phyloP scores from a whole-genome alignment of 2,888 invertebrate species.

The Eutolmus rufibarbis region DNA sequence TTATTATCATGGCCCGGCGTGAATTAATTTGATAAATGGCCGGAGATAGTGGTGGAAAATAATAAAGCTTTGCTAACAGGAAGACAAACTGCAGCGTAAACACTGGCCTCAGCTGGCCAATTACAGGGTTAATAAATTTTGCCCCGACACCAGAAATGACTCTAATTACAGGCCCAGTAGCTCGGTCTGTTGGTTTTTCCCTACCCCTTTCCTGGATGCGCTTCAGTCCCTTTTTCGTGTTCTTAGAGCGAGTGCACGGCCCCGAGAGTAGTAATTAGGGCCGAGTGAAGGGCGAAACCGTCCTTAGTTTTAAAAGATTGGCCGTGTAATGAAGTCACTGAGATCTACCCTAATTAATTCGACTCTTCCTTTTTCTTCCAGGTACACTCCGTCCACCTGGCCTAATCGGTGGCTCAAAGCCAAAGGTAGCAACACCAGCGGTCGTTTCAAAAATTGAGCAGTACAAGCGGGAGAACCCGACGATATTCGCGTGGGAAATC shows the following conservation, averaged over 20 bases:
- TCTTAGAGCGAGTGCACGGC: not conserved
- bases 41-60: slow-evolving; percentile 20
- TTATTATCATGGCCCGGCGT: not conserved
- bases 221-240: not conserved
- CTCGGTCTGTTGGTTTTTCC: slow-evolving; percentile 34
- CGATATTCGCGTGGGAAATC: slow-evolving; percentile 99
- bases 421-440: slow-evolving; percentile 96
- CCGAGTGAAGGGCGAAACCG: not conserved
- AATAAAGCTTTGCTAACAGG: slow-evolving; percentile 35
- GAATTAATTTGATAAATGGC: slow-evolving; percentile 38
- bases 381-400: slow-evolving; percentile 89
- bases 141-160: slow-evolving; percentile 38
- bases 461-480: slow-evolving; percentile 97
- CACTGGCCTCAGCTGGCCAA: slow-evolving; percentile 37
- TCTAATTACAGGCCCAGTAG: slow-evolving; percentile 37
- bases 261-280: not conserved
- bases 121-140: slow-evolving; percentile 48
- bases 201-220: not conserved
- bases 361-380: slow-evolving; percentile 63
- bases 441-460: slow-evolving; percentile 98
- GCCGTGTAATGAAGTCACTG: slow-evolving; percentile 16
- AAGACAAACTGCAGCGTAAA: slow-evolving; percentile 40
- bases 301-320: not conserved
- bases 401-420: slow-evolving; percentile 93
- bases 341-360: slow-evolving; percentile 18